Evolutionary conservation across 2,888 invertebrate genomes (phyloP), one percentile per base, ranked within the genome.

Genomic region (Stegophylla sp.): DNA sequence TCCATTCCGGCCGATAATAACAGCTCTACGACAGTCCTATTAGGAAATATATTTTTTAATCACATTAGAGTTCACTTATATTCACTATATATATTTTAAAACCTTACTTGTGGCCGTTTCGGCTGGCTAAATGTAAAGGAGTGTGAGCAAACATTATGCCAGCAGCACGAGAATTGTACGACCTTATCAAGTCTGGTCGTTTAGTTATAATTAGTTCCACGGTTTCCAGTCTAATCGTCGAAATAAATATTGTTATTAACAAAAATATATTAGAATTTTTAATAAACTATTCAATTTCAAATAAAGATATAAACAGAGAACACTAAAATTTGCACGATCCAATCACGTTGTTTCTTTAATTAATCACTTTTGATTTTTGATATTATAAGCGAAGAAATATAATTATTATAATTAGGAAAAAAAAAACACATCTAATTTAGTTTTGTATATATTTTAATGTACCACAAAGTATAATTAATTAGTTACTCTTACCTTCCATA

Each of bases 51-150:
- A 20, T 34, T 15, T 76, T 1, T n/a, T 48, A 41, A 61, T 41
- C 43, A 28, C 10, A 63, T 43, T n/a, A 5, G 17, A 13, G n/a
- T 10, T 15, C 23, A 1, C 26, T 13, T 12, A 79, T 15, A 76
- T 41, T n/a, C 7, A 20, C 72, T 26, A 43, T 15, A 56, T 26
- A 43, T 34, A 51, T 7, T 0, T 9, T 26, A 28, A 28, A 51
- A 45, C 5, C 91, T 91, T 86, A 94, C 93, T 92, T 92, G 87
- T 94, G 94, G 9, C 97, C 98, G 88, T 96, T 95, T 84, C 94
- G 91, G 86, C 95, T 94, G 83, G 97, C 97, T 83, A 96, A 89
- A 87, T 97, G 97, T n/a, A 98, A 89, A 1, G 96, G 94, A 13
- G 97, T 93, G 85, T 94, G 92, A 82, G 92, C 89, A 86, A 92